A percentile compares a stretch with the other conserved stretches of the same genome.
phyloP scores from a whole-genome alignment of 1,140 invertebrate genomes.

The Ceratosolen solmsi region DNA sequence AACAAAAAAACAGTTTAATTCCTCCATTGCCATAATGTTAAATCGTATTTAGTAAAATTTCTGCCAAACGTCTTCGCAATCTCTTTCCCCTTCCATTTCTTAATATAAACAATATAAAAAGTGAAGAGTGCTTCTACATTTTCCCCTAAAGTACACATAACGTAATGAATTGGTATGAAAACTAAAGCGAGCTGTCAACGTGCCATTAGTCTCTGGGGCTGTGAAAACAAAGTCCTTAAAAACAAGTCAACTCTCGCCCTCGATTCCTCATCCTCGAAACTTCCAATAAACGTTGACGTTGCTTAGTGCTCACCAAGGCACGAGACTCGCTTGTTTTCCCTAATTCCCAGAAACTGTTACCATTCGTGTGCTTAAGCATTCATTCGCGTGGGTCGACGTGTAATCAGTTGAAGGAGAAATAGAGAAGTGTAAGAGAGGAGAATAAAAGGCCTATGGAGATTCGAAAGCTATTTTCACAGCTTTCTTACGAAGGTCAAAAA shows the following conservation, averaged over 20 bases:
- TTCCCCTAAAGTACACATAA: not conserved
- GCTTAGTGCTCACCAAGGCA: not conserved
- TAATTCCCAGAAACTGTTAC: not conserved
- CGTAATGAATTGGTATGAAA: constrained; percentile 20
- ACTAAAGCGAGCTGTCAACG: constrained; percentile 1
- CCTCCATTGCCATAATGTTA: too few species aligned
- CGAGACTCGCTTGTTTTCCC: not conserved
- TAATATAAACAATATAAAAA: not conserved
- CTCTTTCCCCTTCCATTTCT: too few species aligned
- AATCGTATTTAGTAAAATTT: too few species aligned
- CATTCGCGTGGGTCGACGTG: not conserved
- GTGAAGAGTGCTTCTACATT: constrained; percentile 2
- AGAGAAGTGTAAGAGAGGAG: not conserved
- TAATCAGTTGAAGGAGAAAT: not conserved
- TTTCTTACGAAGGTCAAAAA: not conserved
- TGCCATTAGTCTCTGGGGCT: not conserved
- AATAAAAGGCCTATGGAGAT: not conserved
- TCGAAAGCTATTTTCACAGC: not conserved
- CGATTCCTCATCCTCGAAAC: not conserved
- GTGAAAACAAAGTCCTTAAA: constrained; percentile 40
- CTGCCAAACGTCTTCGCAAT: too few species aligned
- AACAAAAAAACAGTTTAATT: too few species aligned
- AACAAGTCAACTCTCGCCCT: not conserved
- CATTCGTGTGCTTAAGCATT: constrained; percentile 6
- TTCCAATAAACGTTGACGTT: constrained; percentile 29